Base-by-base conservation (phyloP, 2,113 vertebrate species). In the Sprattus sprattus region DNA sequence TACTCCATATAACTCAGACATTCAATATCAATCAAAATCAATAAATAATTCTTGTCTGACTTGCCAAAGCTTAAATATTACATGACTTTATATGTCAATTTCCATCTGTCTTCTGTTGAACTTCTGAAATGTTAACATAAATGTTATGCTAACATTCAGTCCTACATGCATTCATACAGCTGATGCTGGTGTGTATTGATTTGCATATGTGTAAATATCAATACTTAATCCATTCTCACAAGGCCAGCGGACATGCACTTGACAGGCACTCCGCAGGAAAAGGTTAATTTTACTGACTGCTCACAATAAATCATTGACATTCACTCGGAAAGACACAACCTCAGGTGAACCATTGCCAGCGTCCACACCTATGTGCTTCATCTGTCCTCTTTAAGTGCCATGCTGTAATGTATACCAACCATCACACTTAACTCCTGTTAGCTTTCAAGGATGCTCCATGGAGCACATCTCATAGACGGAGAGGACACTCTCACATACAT, bases 241-340 rank as follows among this genome's bases (percentile, higher is more conserved):
- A 44, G 5, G 28, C 28, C 71, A 78, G 71, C 28, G 5, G 28
- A 16, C 13, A 32, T 10, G 16, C 71, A 78, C 71, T 78, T 78
- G 71, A 78, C 39, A 39, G 39, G 39, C 39, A 39, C 71, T 78
- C 71, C 5, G 22, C 10, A 39, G 54, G 25, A 39, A 78, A 78
- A 75, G 71, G 71, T 78, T 78, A 78, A 78, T 78, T 44, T 32
- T 39, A 39, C 39, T 2, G 39, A 39, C 39, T 39, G 39, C 39
- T 11, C 71, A 39, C 71, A 78, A 78, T 4, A 15, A 78, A 78
- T 78, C 71, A 32, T 78, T 78, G 71, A 78, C 71, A 78, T 78
- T 78, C 39, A 39, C 39, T 39, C 39, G 1, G 39, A n/a, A n/a
- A 39, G 39, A 39, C 39, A 39, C 39, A 39, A 39, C 39, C 39